A percentile compares a stretch with the other conserved stretches of the same genome.
These are phyloP conservation scores for Saccostrea glomerata DNA, from an alignment of 1,140 invertebrate genomes.

Conservation along the genomic window DNA sequence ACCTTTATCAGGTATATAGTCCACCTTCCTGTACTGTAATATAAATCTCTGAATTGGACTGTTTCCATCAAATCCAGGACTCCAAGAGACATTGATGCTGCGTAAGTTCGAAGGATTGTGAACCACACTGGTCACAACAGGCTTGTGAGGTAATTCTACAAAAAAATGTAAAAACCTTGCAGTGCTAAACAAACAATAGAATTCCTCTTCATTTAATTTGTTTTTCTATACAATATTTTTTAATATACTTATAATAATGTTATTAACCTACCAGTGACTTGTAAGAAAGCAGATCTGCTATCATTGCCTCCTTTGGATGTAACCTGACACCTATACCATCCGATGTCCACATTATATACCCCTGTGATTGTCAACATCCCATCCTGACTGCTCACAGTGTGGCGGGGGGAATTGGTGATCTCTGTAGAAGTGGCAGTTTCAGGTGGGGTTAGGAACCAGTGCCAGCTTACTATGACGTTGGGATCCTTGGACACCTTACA, in stretches of 20 bases:
- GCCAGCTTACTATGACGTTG: slow-evolving; percentile 91
- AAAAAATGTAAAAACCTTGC: slow-evolving; percentile 3
- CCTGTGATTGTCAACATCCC: slow-evolving; percentile 80
- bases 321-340: slow-evolving; percentile 83
- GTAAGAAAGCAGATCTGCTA: slow-evolving; percentile 85
- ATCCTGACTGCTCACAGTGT: slow-evolving; percentile 70
- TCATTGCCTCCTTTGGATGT: slow-evolving; percentile 94
- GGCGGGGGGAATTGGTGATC: slow-evolving; percentile 50
- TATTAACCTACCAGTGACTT: slow-evolving; percentile 72
- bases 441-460: slow-evolving; percentile 85
- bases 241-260: neutral
- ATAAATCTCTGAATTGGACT: slow-evolving; percentile 96
- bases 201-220: neutral
- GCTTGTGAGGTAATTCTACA: slow-evolving; percentile 93
- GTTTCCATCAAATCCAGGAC: slow-evolving; percentile 97
- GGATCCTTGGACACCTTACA: slow-evolving; percentile 96
- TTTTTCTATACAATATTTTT: neutral
- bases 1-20: slow-evolving; percentile 55
- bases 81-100: slow-evolving; percentile 94
- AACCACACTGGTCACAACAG: slow-evolving; percentile 89
- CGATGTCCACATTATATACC: slow-evolving; percentile 80
- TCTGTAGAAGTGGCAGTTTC: slow-evolving; percentile 28
- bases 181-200: neutral
- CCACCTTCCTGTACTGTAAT: slow-evolving; percentile 85
- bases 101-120: slow-evolving; percentile 79